Base-by-base conservation (phyloP, 2,888 invertebrate species). In the Emmelina monodactyla region DNA sequence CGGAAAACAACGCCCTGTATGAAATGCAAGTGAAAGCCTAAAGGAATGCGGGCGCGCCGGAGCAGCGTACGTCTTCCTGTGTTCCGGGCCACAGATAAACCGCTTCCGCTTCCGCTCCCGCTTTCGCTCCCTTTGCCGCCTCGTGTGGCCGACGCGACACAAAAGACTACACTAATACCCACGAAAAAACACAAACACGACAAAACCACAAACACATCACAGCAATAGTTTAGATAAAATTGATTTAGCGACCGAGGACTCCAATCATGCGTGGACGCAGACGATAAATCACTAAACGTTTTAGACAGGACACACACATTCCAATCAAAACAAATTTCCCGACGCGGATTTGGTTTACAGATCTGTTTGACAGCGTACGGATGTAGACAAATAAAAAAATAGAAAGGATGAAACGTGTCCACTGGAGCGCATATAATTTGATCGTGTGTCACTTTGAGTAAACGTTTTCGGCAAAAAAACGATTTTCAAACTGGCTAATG, bases 51-150 rank as follows among this genome's bases (percentile, higher is more conserved):
- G 53, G 53, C 39, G 42, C n/a, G 25, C 14, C 50, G n/a, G n/a
- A n/a, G n/a, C n/a, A 52, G 63, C 62, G 65, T 64, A 63, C 70
- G 71, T 71, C 71, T 71, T 71, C 72, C 71, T 65, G 68, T 56
- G 62, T 73, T 78, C 76, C 75, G 73, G 71, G 58, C 65, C 58
- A 53, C 66, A 76, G 78, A 78, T 75, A 78, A 73, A 78, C 76
- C 68, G 70, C 72, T 75, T 78, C 78, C 78, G 39, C 42, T 78
- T 78, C 78, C 78, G 67, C 72, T 75, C 78, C 78, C 78, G 39
- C 42, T 78, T 78, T 76, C 78, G 67, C 72, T 63, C 68, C 71
- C 66, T 72, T 76, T 70, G 66, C 68, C 65, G 65, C 72, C 64
- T 67, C 61, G 71, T 67, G 68, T 65, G 66, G 64, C 69, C 64